Percentiles rank a stretch among this genome's conserved stretches.
phyloP scores from a whole-genome alignment of 1,140 invertebrate genomes.

The Philaenus spumarius region DNA sequence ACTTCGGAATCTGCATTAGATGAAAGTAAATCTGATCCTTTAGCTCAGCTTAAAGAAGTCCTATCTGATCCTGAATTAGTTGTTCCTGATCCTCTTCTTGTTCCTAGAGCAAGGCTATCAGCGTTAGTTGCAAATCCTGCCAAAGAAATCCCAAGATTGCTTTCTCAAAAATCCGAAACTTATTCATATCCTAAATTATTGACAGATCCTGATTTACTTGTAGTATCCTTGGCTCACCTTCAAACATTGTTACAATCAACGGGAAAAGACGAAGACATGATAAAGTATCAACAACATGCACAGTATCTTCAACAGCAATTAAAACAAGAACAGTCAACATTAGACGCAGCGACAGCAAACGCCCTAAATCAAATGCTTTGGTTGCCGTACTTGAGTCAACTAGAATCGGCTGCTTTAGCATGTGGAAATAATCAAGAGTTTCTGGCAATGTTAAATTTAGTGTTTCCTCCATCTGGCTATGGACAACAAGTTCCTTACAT shows the following conservation, averaged over 20 bases:
- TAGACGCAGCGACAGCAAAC: conserved; percentile 54
- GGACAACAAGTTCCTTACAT: conserved; percentile 10
- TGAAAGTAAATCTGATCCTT: conserved; percentile 43
- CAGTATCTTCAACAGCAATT: conserved; percentile 21
- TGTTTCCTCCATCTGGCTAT: conserved; percentile 19
- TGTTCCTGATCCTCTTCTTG: conserved; percentile 70
- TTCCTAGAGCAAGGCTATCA: conserved; percentile 65
- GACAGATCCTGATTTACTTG: conserved; percentile 68
- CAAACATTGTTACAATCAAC: conserved; percentile 54
- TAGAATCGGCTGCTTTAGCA: conserved; percentile 39
- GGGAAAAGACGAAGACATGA: conserved; percentile 27
- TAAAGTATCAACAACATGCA: conserved; percentile 26
- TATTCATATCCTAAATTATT: conserved; percentile 61
- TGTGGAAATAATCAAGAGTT: conserved; percentile 41
- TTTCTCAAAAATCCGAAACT: conserved; percentile 60
- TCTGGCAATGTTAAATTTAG: conserved; percentile 37
- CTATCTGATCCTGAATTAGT: conserved; percentile 57
- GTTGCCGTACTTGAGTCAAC: conserved; percentile 58
- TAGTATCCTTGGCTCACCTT: conserved; percentile 66
- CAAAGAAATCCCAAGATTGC: conserved; percentile 64
- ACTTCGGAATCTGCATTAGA: conserved; percentile 40
- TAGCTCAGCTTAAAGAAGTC: conserved; percentile 64
- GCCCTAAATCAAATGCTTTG: conserved; percentile 62
- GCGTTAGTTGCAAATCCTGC: conserved; percentile 62
- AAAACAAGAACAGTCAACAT: conserved; percentile 15